These are phyloP conservation scores for Mesorhabditis spiculigera DNA, from an alignment of 2,888 invertebrate genomes.

Conservation along the genomic window DNA sequence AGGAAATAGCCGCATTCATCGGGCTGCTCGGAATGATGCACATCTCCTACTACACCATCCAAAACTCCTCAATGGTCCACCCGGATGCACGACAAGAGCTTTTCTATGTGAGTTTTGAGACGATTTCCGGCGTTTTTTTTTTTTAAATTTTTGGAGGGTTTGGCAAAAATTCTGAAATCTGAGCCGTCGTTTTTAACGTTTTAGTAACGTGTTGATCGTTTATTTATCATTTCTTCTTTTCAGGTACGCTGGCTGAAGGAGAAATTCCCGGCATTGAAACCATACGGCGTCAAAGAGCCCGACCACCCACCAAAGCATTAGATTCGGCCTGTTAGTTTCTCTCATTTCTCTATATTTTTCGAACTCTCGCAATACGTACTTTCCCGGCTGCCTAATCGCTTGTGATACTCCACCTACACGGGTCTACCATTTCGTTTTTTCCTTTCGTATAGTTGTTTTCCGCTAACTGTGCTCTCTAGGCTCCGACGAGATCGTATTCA, in stretches of 20 bases:
- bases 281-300: conserved; percentile 31
- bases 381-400: too few relatives aligned
- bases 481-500: background rate
- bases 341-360: background rate
- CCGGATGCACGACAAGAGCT: conserved; percentile 43
- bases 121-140: too few relatives aligned
- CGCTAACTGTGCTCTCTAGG: background rate
- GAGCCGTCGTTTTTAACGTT: too few relatives aligned
- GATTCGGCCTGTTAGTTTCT: background rate
- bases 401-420: too few relatives aligned
- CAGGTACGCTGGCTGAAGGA: conserved; percentile 41
- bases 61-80: conserved; percentile 41
- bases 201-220: background rate
- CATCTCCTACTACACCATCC: conserved; percentile 50
- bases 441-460: background rate
- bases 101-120: conserved; percentile 34
- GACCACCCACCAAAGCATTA: background rate
- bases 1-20: background rate
- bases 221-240: background rate
- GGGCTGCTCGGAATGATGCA: conserved; percentile 41
- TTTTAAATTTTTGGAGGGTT: too few relatives aligned
- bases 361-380: background rate
- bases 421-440: background rate
- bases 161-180: too few relatives aligned
- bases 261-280: conserved; percentile 38